Evolutionary conservation across 2,113 vertebrate species (phyloP), one percentile per base, ranked within the genome.

Genomic region (Dicentrarchus labrax): DNA sequence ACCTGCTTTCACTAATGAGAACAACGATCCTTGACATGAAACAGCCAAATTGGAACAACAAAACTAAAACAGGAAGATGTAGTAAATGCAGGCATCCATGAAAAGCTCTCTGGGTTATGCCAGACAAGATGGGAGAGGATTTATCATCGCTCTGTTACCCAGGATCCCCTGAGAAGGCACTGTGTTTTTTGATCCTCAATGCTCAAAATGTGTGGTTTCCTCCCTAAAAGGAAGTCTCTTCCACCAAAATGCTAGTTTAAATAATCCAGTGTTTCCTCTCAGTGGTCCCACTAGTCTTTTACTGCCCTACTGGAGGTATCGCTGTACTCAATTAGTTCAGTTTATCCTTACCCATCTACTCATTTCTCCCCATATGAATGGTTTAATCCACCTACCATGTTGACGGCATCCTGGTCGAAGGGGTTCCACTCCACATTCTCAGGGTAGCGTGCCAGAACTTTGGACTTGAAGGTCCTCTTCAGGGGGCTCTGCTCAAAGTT

Each of bases 381-480:
- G 16, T 51, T 8, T 8, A 12, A 21, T 54, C 7, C n/a, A 95
- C 97, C 51, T 92, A 99, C 98, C 98, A 99, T 99, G 87, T 97
- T 99, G 84, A 99, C 97, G 0, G 98, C 98, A 96, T 99, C 98
- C 92, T 97, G 97, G 93, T 99, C 98, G 5, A 99, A 99, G 12
- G 98, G 97, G 84, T 96, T 99, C 95, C 96, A 97, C 74, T 97
- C 97, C 2, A 99, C 95, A 65, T 96, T 98, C 93, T 98, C 96
- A 47, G 98, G 98, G 83, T 97, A 99, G 78, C 96, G 98, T 3
- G 96, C 97, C 80, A 99, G 91, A 75, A 99, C 98, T 94, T 98
- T 99, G 80, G 98, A 99, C 90, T 97, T 98, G 92, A 99, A 99
- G 5, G 97, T 97, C 94, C 97, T 97, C 94, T 96, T 96, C 77